Base-by-base conservation (phyloP, 2,113 vertebrate genomes). In the Rhea americana region DNA sequence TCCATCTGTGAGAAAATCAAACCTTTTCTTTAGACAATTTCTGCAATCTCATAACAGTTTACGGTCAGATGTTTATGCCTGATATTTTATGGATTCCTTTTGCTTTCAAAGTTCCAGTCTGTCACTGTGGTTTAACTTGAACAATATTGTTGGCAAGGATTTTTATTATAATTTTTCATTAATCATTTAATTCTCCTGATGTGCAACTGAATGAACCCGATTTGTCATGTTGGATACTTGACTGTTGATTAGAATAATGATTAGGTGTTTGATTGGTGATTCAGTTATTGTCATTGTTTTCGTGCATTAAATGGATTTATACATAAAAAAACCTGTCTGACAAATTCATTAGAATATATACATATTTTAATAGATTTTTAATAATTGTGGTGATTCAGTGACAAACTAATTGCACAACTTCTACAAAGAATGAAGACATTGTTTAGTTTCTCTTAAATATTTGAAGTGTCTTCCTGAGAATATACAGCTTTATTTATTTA, bases 271-370 rank as follows among this genome's bases (percentile, higher is more conserved):
- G 74, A 71, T 41, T 89, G 59, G 13, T 85, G 47, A 92, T 76
- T 91, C 67, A 88, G 72, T 85, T 77, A 47, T 26, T 83, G 91
- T 11, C 71, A 65, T 76, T 89, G 65, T 90, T 90, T 94, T 88
- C 35, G 59, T 1, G 0, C 16, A 63, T 80, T 85, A 66, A 37
- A 85, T 87, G 3, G 74, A 93, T 94, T 78, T 78, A 15, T 43
- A 61, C 0, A 2, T 50, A 37, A 82, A 73, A 90, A 62, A 13
- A 72, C 20, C 4, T 2, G 0, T 19, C 58, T 90, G 32, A 89
- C 4, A 70, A 92, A 93, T 14, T 18, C 79, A 30, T 56, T 73
- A n/a, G 43, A 87, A 61, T 81, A 30, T 6, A 35, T 85, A 66
- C 10, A 45, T 81, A 81, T 76, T 80, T 17, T 51, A 72, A 59